Conservation (phyloP, 1,140 invertebrate species). For the Hylaeus anthracinus region DNA sequence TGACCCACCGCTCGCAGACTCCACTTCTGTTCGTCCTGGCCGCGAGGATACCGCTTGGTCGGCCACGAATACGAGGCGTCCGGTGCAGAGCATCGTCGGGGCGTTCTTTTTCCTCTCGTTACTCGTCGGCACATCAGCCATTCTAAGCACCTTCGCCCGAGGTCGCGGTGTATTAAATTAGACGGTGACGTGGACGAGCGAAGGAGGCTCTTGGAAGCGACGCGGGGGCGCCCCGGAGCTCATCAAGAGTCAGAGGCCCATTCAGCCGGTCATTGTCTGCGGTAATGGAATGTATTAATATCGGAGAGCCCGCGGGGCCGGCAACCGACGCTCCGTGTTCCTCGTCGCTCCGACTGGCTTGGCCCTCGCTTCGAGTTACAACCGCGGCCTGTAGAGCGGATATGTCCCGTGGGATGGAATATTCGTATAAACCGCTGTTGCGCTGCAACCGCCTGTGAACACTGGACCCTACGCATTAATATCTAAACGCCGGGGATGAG, state of each 20-base stretch:
- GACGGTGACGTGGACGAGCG: slow-evolving; percentile 69
- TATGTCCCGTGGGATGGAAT: slow-evolving; percentile 64
- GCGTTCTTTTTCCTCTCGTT: background rate
- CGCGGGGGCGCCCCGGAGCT: slow-evolving; percentile 68
- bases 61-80: background rate
- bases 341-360: background rate
- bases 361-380: slow-evolving; percentile 44
- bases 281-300: slow-evolving; percentile 81
- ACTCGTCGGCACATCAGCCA: slow-evolving; percentile 2
- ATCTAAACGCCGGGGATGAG: slow-evolving; percentile 55
- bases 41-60: background rate
- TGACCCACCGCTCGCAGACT: too few relatives aligned
- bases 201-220: slow-evolving; percentile 61
- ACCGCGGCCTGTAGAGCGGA: slow-evolving; percentile 56
- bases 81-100: background rate
- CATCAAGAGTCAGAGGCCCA: slow-evolving; percentile 76
- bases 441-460: slow-evolving; percentile 57
- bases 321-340: slow-evolving; percentile 41
- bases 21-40: too few relatives aligned
- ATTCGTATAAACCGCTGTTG: slow-evolving; percentile 66
- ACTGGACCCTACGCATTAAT: slow-evolving; percentile 61
- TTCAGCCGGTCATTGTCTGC: slow-evolving; percentile 78
- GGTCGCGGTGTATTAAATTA: slow-evolving; percentile 77
- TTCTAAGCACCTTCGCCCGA: slow-evolving; percentile 45
- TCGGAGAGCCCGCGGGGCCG: slow-evolving; percentile 68